These are phyloP conservation scores for Platynereis dumerilii DNA, from an alignment of 2,888 invertebrate genomes.

Conservation along the genomic window DNA sequence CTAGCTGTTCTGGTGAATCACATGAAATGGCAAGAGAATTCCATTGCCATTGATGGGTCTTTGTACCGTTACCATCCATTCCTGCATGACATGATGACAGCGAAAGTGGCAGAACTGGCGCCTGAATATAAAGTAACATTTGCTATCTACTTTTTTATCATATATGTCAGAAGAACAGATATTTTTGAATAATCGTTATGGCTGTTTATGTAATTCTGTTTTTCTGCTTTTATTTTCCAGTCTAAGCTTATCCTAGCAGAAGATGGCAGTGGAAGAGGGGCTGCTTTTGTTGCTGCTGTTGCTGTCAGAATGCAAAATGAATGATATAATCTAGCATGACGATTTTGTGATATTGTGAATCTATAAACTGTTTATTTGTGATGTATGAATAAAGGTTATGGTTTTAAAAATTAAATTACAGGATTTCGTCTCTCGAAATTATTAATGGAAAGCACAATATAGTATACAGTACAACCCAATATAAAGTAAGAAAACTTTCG, in stretches of 20 bases:
- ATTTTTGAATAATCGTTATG: no score
- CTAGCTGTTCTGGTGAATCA: constrained; percentile 73
- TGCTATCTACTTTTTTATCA: neutral
- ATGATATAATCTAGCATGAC: neutral
- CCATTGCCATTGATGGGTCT: constrained; percentile 81
- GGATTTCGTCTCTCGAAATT: no score
- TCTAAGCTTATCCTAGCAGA: constrained; percentile 72
- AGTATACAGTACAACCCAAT: no score
- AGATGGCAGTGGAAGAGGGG: constrained; percentile 84
- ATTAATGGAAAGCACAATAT: no score
- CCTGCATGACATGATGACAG: constrained; percentile 71
- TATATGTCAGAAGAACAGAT: no score
- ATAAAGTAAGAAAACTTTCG: no score
- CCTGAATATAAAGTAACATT: constrained; percentile 69
- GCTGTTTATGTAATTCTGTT: no score
- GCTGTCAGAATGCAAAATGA: constrained; percentile 60
- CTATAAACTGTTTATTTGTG: no score
- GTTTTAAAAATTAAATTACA: no score
- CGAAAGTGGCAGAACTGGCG: constrained; percentile 70
- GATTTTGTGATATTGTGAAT: no score
- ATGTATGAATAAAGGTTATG: no score
- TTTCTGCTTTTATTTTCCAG: constrained; percentile 8
- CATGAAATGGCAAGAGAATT: constrained; percentile 70
- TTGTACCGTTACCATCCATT: constrained; percentile 79
- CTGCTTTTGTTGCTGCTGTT: constrained; percentile 78